A percentile compares a stretch with the other conserved stretches of the same genome.
Evolutionary conservation across 2,113 vertebrate species (phyloP).

Genomic region (Crotalus tigris): DNA sequence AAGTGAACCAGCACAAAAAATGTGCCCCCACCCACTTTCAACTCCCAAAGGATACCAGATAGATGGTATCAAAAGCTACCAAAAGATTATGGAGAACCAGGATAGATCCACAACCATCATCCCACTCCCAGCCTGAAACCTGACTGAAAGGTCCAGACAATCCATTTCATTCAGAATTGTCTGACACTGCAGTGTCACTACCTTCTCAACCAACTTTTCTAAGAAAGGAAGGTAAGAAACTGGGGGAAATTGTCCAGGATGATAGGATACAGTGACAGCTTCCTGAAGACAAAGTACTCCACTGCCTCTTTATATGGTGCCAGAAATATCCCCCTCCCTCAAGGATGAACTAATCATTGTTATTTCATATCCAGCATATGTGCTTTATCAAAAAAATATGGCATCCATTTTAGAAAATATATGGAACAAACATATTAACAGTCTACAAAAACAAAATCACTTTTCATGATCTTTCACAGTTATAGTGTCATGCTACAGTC

Average conservation of each 20-base stretch:
- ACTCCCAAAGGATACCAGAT: not conserved
- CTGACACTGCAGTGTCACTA: not conserved
- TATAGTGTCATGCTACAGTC: slow-evolving; percentile 29
- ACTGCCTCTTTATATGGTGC: not conserved
- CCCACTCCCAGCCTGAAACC: not conserved
- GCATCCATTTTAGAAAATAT: slow-evolving; percentile 42
- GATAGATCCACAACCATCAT: not conserved
- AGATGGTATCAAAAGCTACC: not conserved
- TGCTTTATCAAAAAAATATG: slow-evolving; percentile 51
- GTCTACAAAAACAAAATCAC: slow-evolving; percentile 53
- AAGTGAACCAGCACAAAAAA: not conserved
- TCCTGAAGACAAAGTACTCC: not conserved
- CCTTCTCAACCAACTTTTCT: not conserved
- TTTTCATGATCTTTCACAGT: slow-evolving; percentile 55
- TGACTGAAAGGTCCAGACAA: not conserved
- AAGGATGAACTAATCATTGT: not conserved
- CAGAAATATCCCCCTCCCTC: not conserved
- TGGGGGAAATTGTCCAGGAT: not conserved
- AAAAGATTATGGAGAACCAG: not conserved
- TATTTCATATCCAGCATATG: not conserved
- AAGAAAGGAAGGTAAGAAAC: not conserved
- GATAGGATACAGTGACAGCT: not conserved
- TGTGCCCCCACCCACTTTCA: not conserved
- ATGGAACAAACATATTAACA: slow-evolving; percentile 52
- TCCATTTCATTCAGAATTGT: not conserved